Evolutionary conservation across 2,888 invertebrate species (phyloP), one percentile per base, ranked within the genome.

Genomic region (Andrena chrysosceles): DNA sequence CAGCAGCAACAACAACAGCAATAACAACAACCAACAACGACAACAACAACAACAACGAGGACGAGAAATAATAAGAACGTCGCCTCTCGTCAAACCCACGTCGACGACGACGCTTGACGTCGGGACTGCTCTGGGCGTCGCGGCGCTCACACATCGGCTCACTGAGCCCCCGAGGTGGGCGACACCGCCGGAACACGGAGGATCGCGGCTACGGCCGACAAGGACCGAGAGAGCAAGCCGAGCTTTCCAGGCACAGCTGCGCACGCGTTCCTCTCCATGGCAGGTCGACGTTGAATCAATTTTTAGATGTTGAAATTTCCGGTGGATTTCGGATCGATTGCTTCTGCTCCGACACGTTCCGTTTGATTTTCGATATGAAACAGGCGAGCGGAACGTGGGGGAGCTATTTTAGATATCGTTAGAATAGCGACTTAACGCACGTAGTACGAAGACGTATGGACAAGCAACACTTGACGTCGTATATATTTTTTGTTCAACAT

Each of bases 91-190:
- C 52, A 79, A 81, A 85, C 80, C 75, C 78, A 83, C 79, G 62
- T 74, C 87, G 80, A 74, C 76, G 74, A 80, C 77, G 74, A 80
- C 77, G 78, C 78, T 74, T 77, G 64, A 85, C 83, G 83, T 83
- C 60, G 82, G 71, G 80, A 80, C 85, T 87, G 83, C 77, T 84
- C 81, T 87, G 87, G 84, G 89, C 87, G 89, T 89, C 89, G 89
- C 89, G 89, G 90, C 87, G 89, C 90, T 89, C 87, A 90, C 85
- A 88, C 89, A 90, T 88, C 89, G 90, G 90, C 89, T 89, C 90
- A 90, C 89, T 90, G 89, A 90, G 89, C 89, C 33, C 42, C 87
- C 56, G 83, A 88, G 83, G 87, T 89, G 85, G 89, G 87, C 87
- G 85, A 89, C 78, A 87, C 85, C 78, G 83, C 81, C 88, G 81